Percentiles rank a stretch among this genome's conserved stretches.
These are phyloP conservation scores for Leuciscus waleckii DNA, from an alignment of 2,797 vertebrate genomes.

Conservation along the genomic window DNA sequence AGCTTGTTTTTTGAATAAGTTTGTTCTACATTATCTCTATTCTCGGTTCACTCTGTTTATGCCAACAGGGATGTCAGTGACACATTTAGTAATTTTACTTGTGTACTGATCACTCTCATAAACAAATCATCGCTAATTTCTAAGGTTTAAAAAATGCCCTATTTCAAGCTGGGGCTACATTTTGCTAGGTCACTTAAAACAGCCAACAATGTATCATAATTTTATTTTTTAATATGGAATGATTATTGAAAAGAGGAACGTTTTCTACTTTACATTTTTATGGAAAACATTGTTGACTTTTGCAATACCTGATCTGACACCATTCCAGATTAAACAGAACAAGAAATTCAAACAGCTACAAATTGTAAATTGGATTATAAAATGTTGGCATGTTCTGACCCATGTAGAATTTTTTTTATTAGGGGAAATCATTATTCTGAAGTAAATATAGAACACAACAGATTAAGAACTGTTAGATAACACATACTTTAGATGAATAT, in stretches of 20 bases:
- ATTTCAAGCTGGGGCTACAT: neutral
- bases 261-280: neutral
- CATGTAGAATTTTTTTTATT: neutral
- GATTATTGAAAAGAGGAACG: neutral
- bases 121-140: neutral
- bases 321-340: neutral
- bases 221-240: neutral
- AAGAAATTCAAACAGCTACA: neutral
- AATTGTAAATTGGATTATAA: slow-evolving; percentile 8
- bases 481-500: neutral
- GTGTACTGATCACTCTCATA: neutral
- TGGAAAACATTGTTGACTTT: neutral
- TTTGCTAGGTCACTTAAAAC: neutral
- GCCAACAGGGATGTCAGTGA: neutral
- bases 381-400: neutral
- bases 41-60: neutral
- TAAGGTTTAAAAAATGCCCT: neutral
- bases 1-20: neutral
- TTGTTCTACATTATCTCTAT: neutral
- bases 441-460: neutral
- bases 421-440: neutral
- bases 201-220: neutral
- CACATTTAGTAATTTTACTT: neutral
- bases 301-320: neutral
- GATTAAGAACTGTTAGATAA: slow-evolving; percentile 23